Base-by-base conservation (phyloP, 92 coral and sea anemone genomes). In the Muricea muricata region DNA sequence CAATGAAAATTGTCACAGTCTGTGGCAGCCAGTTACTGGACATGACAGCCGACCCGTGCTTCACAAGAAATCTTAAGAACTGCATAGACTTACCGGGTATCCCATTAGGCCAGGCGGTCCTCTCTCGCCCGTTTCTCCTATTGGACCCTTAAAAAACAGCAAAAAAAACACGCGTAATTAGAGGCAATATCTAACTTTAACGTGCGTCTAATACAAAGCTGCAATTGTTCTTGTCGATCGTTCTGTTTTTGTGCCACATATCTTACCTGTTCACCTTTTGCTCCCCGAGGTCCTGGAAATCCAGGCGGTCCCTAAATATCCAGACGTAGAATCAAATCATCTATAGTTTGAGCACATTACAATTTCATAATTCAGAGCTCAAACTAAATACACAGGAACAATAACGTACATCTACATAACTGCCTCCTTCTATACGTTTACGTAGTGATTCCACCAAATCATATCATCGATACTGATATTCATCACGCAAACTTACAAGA, bases 61-160 rank as follows among this genome's bases (percentile, higher is more conserved):
- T 23, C 28, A 60, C 32, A 60, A 60, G 15, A 15, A 57, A 2
- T 15, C 28, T 15, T 57, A 55, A 10, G n/a, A 9, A 15, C 21
- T 15, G 1, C 8, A 8, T 24, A 57, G 60, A 71, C 80, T 23
- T 29, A 75, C 80, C 35, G 65, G 24, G 45, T 75, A 35, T 47
- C 80, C 80, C 25, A 28, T 25, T 29, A 10, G 41, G 3, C 80
- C 80, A 3, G 0, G 42, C 35, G 23, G 28, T 11, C 80, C 80
- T 75, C 65, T 21, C 32, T 75, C 80, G 9, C 80, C 80, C 0
- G 40, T 2, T 50, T 75, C 80, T 11, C 80, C 80, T 57, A 4
- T 48, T 7, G 39, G 1, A 11, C 80, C 80, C 80, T 75, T 18
- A 1, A 1, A 33, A 34, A 71, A 17, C 9, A 21, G 14, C 6